These are phyloP conservation scores for Erythrocercus mccallii DNA, from an alignment of 2,113 vertebrate species.

Conservation along the genomic window DNA sequence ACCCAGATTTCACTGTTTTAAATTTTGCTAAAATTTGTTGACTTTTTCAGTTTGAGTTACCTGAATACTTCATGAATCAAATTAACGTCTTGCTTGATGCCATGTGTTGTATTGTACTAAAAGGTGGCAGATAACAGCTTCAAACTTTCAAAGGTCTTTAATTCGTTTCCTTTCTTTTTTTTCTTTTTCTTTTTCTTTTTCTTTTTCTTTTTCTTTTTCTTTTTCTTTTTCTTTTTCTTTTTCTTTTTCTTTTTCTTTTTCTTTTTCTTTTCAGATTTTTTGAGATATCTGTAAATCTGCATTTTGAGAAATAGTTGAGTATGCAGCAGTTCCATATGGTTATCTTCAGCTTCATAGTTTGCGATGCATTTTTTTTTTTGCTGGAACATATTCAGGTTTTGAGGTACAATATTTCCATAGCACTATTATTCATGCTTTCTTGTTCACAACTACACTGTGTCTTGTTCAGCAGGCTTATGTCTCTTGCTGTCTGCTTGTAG, in stretches of 20 bases:
- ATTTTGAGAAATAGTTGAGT: neutral
- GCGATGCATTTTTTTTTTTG: neutral
- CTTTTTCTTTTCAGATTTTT: neutral
- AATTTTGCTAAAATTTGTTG: neutral
- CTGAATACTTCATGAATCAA: neutral
- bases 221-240: rapidly evolving
- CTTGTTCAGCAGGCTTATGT: neutral
- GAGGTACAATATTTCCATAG: neutral
- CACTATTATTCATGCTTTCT: neutral
- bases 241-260: too few species aligned
- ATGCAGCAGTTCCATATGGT: neutral
- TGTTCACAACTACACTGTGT: neutral
- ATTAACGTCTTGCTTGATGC: neutral
- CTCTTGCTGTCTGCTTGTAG: neutral
- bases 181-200: rapidly evolving
- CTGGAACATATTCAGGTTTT: neutral
- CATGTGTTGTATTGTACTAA: neutral
- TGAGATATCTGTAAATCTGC: neutral
- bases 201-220: too few species aligned
- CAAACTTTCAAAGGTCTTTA: neutral
- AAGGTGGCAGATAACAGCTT: neutral
- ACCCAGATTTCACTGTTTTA: neutral
- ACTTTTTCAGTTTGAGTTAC: neutral
- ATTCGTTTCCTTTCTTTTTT: too few species aligned
- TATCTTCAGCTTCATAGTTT: neutral